Evolutionary conservation across 2,888 invertebrate species (phyloP), one percentile per base, ranked within the genome.

Genomic region (Drosophila melanosoma): DNA sequence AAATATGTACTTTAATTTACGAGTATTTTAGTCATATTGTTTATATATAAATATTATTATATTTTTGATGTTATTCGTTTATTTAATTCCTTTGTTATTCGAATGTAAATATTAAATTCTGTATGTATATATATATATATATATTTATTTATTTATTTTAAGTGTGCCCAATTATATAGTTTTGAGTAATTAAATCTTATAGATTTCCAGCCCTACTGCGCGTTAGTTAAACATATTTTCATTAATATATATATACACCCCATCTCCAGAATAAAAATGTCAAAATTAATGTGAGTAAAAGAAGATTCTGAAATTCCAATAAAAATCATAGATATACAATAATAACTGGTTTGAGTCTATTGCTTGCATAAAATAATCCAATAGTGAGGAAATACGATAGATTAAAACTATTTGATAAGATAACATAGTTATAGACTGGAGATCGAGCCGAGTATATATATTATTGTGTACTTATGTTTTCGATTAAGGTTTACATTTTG

Each of bases 151-250:
- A 59, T 79, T 73, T 76, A 66, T 56, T 78, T 82, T 75, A 76
- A 82, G 63, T 87, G 79, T 89, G 87, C 81, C 84, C 83, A 62
- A 83, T 78, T 81, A 74, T 76, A 69, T 76, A 81, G 79, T 82
- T 80, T 85, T 79, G 82, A 86, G 81, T 82, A 89, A 81, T 83
- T 77, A 79, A 83, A 91, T 89, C 83, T 87, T 82, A 79, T 75
- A 88, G 79, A 82, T 87, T 87, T 81, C 62, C 75, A 68, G 66
- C 66, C 60, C 67, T 54, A 72, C 68, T 61, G 57, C 49, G 66
- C 51, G 15, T 51, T 52, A 52, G 36, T 68, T 59, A 63, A 52
- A 40, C 64, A 36, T 40, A 73, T 26, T 52, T 32, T 40, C 35
- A 60, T 58, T 52, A 45, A 57, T 70, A 73, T 33, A 35, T 20